Evolutionary conservation across 2,888 invertebrate genomes (phyloP), one percentile per base, ranked within the genome.

Genomic region (Chalcis sispes): DNA sequence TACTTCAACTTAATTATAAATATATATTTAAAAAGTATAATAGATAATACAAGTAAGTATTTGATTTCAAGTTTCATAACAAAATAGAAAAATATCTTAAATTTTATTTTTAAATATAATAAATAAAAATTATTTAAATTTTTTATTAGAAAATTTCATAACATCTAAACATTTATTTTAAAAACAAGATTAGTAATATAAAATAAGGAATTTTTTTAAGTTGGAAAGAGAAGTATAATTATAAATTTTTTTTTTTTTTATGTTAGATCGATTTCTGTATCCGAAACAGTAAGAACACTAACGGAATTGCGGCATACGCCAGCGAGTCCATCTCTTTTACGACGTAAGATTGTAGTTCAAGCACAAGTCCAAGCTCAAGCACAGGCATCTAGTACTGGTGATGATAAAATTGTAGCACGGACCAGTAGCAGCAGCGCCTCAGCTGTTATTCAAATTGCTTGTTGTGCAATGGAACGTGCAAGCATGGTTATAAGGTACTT

Each of bases 301-400:
- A 96, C 95, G 0, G 95, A 96, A 85, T 89, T 96, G 78, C 94
- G 95, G 83, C 96, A 96, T 89, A 95, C 94, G 83, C 96, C 96
- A 0, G 95, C 96, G 1, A 96, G 96, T 80, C 96, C 96, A 3
- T 93, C 93, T 79, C 91, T 94, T 4, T 89, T 94, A 29, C 91
- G 95, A 7, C 87, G 88, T 66, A 82, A 82, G 72, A 78, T 82
- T 23, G 78, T 77, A 40, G 79, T 83, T 10, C 81, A 82, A 2
- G 80, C 80, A 2, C 83, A 83, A 36, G 79, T 79, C 25, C 86
- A 84, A 40, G 75, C 81, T 8, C 71, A 67, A 61, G 50, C 36
- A 50, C 78, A 54, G 73, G 72, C 69, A 61, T 79, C 69, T n/a
- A 73, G 48, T 42, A 54, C 10, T 4, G 56, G 67, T 15, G 74